These are phyloP conservation scores for Lasioglossum vierecki DNA, from an alignment of 2,888 invertebrate species.

Conservation along the genomic window DNA sequence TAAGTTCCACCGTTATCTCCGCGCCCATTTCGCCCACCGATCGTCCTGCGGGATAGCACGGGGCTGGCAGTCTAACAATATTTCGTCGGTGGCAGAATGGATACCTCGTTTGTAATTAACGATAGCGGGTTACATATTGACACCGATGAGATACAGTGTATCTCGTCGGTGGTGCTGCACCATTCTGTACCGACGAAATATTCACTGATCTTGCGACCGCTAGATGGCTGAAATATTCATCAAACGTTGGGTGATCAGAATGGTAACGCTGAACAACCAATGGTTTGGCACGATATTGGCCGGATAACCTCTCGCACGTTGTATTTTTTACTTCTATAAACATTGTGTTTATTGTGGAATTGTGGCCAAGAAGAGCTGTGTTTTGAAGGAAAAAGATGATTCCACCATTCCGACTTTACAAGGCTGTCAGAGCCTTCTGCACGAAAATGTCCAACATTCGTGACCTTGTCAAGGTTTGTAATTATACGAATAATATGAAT, in stretches of 20 bases:
- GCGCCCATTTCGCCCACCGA: too few relatives aligned
- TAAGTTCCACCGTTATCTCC: too few relatives aligned
- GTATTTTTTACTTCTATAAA: not conserved
- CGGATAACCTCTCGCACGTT: slow-evolving; percentile 17
- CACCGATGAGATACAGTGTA: too few relatives aligned
- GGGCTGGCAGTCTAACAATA: too few relatives aligned
- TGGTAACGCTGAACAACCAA: slow-evolving; percentile 4
- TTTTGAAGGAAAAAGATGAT: slow-evolving; percentile 60
- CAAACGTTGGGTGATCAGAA: not conserved
- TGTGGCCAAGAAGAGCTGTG: not conserved
- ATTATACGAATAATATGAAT: not conserved
- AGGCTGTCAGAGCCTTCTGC: slow-evolving; percentile 59
- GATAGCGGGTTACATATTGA: not conserved
- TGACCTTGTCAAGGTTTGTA: slow-evolving; percentile 71
- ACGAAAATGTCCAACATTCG: slow-evolving; percentile 73
- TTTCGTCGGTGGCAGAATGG: not conserved
- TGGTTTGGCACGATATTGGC: not conserved
- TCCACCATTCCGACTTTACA: slow-evolving; percentile 40
- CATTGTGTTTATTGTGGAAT: not conserved
- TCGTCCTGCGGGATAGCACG: too few relatives aligned
- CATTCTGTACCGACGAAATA: too few relatives aligned
- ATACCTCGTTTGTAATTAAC: not conserved
- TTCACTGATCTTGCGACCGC: not conserved
- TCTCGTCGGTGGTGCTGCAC: too few relatives aligned
- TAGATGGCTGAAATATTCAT: not conserved